These are phyloP conservation scores for Mirounga angustirostris DNA, from an alignment of 2,113 vertebrate species.

Conservation along the genomic window DNA sequence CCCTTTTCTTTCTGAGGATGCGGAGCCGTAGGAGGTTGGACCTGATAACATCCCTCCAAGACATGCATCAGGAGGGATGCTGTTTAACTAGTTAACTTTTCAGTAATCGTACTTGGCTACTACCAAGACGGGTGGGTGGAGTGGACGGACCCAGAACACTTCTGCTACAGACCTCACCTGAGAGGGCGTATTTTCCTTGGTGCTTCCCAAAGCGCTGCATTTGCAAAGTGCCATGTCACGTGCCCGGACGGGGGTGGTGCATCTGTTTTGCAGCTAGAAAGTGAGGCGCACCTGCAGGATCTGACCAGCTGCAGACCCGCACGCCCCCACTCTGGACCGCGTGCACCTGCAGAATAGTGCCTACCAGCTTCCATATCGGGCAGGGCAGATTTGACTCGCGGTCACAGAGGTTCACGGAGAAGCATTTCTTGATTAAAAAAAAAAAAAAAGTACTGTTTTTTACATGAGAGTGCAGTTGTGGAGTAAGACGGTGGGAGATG, in stretches of 20 bases:
- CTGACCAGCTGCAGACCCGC: not conserved
- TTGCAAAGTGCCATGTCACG: fast-evolving
- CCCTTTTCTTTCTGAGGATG: not conserved
- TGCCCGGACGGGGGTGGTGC: not conserved
- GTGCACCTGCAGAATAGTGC: not conserved
- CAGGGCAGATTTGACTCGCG: not conserved
- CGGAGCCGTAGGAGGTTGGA: not conserved
- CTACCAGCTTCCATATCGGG: fast-evolving
- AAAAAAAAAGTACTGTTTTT: not conserved
- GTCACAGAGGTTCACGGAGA: not conserved
- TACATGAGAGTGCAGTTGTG: not conserved
- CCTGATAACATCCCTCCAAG: not conserved
- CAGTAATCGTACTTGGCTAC: not conserved
- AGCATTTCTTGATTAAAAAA: not conserved
- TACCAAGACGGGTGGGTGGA: not conserved
- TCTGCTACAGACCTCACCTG: not conserved
- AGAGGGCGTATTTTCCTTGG: not conserved
- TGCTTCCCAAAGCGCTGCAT: not conserved
- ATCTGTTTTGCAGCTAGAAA: not conserved
- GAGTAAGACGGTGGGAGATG: not conserved
- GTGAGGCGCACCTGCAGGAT: not conserved
- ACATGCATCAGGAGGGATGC: not conserved
- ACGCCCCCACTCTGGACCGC: fast-evolving
- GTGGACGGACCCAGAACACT: fast-evolving
- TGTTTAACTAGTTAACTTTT: not conserved